Base-by-base conservation (phyloP, 2,888 invertebrate species). In the Hypomecis punctinalis region DNA sequence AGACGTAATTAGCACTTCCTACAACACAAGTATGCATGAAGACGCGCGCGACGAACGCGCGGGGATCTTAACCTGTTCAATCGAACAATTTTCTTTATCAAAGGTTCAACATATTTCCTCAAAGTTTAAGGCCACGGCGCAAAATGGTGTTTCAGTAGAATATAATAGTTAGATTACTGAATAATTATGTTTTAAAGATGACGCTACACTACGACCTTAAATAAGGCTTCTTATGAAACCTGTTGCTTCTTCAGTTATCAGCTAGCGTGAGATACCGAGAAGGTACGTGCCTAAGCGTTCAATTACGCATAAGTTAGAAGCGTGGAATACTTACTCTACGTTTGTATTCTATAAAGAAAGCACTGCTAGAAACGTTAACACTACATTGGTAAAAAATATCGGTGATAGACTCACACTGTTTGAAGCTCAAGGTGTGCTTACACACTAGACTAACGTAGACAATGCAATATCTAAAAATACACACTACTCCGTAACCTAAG, bases 401-500 rank as follows among this genome's bases (percentile, higher is more conserved):
- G 77, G 88, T 91, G 90, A 87, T 82, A 90, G 86, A 90, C 81
- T 66, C 87, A 83, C 81, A 82, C 84, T 83, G 89, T 88, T 85
- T 82, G 82, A 92, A 93, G 93, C 93, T 93, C 93, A 91, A 90
- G 82, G 84, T 89, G 90, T 90, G 80, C 90, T 91, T 91, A 91
- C 81, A 71, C 75, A 89, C 92, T 92, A 92, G 76, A 82, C 90
- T 91, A 91, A 93, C 91, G 86, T 91, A 91, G 87, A 91, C 90
- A 91, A 93, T 89, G 92, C 90, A 69, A 89, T 91, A 87, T 91
- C 92, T 93, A 92, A 92, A 92, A 92, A 93, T 92, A 92, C 92
- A 87, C 91, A 87, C 91, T 92, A 92, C 91, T 80, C 81, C 84
- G 79, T 91, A 91, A 80, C 76, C 91, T 93, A 91, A 85, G 85